These are phyloP conservation scores for Creontiades dilutus DNA, from an alignment of 2,888 invertebrate species.

Conservation along the genomic window DNA sequence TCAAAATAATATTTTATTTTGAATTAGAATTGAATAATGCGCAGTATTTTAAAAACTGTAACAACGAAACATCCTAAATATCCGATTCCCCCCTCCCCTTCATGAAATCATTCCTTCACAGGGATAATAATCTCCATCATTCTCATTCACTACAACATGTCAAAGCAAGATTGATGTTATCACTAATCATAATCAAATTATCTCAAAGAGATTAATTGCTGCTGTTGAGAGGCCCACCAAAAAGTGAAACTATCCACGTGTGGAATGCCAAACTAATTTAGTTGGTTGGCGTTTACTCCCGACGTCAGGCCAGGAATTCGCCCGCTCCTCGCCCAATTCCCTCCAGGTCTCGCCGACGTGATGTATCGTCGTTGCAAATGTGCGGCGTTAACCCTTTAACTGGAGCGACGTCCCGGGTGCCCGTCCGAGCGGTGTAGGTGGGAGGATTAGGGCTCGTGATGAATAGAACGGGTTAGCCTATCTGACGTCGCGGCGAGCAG, in stretches of 20 bases:
- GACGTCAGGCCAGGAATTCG: not conserved
- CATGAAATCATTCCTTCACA: too few species aligned
- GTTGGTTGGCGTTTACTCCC: conserved; percentile 8
- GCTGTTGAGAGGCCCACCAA: not conserved
- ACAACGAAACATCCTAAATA: too few species aligned
- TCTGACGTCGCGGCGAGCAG: conserved; percentile 46
- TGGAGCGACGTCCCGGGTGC: not conserved
- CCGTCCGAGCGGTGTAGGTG: not conserved
- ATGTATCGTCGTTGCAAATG: conserved; percentile 46
- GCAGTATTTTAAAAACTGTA: too few species aligned
- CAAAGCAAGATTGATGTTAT: too few species aligned
- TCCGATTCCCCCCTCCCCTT: too few species aligned
- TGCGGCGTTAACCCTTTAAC: conserved; percentile 39
- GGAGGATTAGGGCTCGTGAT: conserved; percentile 40
- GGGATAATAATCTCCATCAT: too few species aligned
- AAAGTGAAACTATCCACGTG: not conserved
- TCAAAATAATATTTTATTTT: too few species aligned
- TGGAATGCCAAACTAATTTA: conserved; percentile 22
- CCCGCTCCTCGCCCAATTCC: conserved; percentile 23
- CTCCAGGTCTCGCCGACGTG: not conserved
- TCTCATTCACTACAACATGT: too few species aligned
- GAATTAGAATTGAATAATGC: too few species aligned
- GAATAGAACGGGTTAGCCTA: conserved; percentile 22
- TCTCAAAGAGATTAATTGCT: not conserved
- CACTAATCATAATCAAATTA: not conserved